Evolutionary conservation across 2,113 vertebrate genomes (phyloP).

Genomic region (Gavialis gangeticus): DNA sequence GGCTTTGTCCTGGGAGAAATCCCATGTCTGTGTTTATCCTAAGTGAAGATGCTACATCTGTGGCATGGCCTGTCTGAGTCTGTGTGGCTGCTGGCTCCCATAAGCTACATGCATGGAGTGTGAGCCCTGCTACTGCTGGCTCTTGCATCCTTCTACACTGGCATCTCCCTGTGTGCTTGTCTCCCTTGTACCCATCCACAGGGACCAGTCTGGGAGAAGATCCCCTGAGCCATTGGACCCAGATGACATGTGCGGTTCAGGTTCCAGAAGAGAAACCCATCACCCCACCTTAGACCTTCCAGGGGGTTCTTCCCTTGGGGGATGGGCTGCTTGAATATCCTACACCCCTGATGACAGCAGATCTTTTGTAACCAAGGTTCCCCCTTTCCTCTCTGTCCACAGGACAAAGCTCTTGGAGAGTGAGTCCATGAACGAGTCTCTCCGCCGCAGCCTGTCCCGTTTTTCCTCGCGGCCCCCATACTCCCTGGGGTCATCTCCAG

Average conservation of each 20-base stretch:
- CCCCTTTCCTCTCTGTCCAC: background rate
- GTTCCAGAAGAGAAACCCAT: background rate
- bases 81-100: background rate
- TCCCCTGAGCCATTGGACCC: background rate
- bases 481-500: constrained; percentile 70
- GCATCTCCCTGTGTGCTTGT: background rate
- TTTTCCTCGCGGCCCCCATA: constrained; percentile 81
- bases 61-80: background rate
- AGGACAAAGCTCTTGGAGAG: constrained; percentile 96
- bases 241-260: background rate
- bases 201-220: background rate
- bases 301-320: background rate
- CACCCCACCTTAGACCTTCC: background rate
- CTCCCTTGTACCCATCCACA: background rate
- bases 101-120: background rate
- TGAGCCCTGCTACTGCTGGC: background rate
- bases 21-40: no score
- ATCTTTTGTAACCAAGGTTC: background rate
- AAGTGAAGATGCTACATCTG: background rate
- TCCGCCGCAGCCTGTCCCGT: constrained; percentile 87
- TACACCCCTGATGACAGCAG: rapidly evolving
- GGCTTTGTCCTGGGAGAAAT: no score
- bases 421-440: constrained; percentile 95
- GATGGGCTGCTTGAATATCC: background rate
- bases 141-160: background rate